phyloP scores from a whole-genome alignment of 2,888 invertebrate species.

The Lordiphosa fenestrarum region DNA sequence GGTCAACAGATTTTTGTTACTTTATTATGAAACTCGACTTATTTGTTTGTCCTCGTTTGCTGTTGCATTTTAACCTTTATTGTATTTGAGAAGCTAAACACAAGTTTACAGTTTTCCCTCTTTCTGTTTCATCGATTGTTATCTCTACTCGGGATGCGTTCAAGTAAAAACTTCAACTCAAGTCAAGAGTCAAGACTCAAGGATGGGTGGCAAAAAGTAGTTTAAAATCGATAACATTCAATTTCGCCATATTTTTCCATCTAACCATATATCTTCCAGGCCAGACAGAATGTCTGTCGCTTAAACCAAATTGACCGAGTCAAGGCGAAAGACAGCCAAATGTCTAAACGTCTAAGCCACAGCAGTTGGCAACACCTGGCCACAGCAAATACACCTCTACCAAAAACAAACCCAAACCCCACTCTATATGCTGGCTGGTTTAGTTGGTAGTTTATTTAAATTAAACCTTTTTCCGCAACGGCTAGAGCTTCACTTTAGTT shows the following conservation, averaged over 20 bases:
- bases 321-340: slow-evolving; percentile 24
- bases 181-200: too few species aligned
- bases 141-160: too few species aligned
- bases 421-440: slow-evolving; percentile 4
- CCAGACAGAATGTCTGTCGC: slow-evolving; percentile 16
- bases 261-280: not conserved
- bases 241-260: too few species aligned
- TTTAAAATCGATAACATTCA: too few species aligned
- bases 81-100: slow-evolving; percentile 19
- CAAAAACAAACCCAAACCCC: slow-evolving; percentile 1
- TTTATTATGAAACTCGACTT: slow-evolving; percentile 69
- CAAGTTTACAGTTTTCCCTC: too few species aligned
- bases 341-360: slow-evolving; percentile 43
- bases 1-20: slow-evolving; percentile 68
- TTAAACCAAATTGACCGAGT: not conserved
- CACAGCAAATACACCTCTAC: not conserved
- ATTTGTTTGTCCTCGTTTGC: slow-evolving; percentile 48
- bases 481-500: slow-evolving; percentile 14
- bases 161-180: too few species aligned
- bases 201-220: too few species aligned
- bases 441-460: slow-evolving; percentile 66
- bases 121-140: too few species aligned
- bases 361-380: slow-evolving; percentile 4
- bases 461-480: slow-evolving; percentile 52
- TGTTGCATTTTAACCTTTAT: slow-evolving; percentile 48